Evolutionary conservation across 2,888 invertebrate species (phyloP), one percentile per base, ranked within the genome.

Genomic region (Drosophila setosimentum): DNA sequence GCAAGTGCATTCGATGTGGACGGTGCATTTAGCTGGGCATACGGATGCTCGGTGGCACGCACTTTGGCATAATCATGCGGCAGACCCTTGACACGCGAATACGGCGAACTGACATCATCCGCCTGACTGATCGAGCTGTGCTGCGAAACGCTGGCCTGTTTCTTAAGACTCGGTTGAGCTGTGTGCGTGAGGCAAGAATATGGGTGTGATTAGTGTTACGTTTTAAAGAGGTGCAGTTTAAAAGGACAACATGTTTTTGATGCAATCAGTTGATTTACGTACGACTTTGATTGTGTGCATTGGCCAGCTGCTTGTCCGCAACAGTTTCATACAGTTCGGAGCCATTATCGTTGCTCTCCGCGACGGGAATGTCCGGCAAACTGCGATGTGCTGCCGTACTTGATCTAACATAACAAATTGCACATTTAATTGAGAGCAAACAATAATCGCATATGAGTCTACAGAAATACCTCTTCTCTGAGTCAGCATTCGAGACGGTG

Each of bases 251-350:
- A 40, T 40, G 11, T 40, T 21, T 21, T n/a, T 4, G 11, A n/a
- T 42, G 42, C 42, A 21, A 2, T 42, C 42, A 42, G 11, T 21
- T 42, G 11, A 24, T 5, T n/a, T 40, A 89, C 92, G 68, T 87
- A 93, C 93, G 93, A 80, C 93, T 93, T 79, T 93, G 91, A 66
- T 92, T 90, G 40, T 91, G 91, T n/a, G 89, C 92, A 76, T 87
- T 87, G 16, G 84, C 72, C 3, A 91, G 72, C 82, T 94, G 92
- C 92, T 94, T 94, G 80, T 95, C 95, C 58, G 95, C 96, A 21
- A 97, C 97, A 8, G 97, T 97, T 42, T 97, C 97, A 92, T 97
- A 97, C 73, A 97, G 94, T 91, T 97, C 97, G 0, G 97, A 97
- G 11, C 96, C 95, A 55, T 96, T 97, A 92, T 97, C 97, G 82